phyloP scores from a whole-genome alignment of 1,140 invertebrate genomes.

The Popillia japonica region DNA sequence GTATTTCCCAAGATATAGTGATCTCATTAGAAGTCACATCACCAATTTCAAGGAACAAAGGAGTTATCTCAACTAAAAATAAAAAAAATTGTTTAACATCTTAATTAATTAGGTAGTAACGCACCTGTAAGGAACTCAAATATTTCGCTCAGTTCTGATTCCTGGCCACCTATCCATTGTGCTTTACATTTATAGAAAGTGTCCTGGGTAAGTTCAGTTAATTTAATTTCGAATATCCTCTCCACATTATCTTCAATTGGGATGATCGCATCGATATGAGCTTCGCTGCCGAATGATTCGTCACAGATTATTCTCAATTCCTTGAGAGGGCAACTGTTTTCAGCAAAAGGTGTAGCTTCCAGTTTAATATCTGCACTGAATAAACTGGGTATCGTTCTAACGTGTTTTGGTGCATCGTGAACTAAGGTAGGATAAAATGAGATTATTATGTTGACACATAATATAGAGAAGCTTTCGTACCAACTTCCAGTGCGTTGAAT shows the following conservation, averaged over 20 bases:
- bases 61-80: background rate
- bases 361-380: background rate
- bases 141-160: background rate
- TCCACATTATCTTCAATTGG: background rate
- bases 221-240: background rate
- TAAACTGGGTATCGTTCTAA: background rate
- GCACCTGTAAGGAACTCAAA: background rate
- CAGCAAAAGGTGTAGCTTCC: background rate
- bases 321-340: background rate
- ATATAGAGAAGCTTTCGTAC: background rate
- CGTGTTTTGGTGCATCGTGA: background rate
- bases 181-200: background rate
- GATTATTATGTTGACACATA: background rate
- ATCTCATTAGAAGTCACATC: background rate
- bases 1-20: background rate
- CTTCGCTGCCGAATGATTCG: background rate
- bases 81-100: background rate
- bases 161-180: background rate
- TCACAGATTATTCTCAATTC: background rate
- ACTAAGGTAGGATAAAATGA: background rate
- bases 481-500: background rate
- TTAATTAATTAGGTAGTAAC: background rate
- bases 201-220: background rate
- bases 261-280: background rate
- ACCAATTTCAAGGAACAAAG: background rate